Conservation (phyloP, 2,888 invertebrate genomes). For the Leptinotarsa tumamoca region DNA sequence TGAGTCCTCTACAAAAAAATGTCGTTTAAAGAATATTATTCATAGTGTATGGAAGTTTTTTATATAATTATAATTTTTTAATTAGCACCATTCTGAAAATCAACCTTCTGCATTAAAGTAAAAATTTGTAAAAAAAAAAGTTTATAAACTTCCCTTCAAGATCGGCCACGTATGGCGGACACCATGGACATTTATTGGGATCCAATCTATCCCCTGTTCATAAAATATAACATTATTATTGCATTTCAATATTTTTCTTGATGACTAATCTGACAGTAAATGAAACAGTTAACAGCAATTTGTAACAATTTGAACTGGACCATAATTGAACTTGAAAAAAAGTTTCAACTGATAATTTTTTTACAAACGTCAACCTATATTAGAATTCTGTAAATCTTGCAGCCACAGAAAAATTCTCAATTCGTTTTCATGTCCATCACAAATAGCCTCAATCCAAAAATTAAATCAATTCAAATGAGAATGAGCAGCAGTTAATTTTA, state of each 20-base stretch:
- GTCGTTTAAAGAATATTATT: too few relatives aligned
- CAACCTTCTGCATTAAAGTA: slow-evolving; percentile 35
- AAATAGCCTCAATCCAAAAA: too few relatives aligned
- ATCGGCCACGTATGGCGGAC: slow-evolving; percentile 41
- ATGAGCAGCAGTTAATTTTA: neutral
- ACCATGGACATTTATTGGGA: slow-evolving; percentile 43
- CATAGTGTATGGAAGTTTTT: too few relatives aligned
- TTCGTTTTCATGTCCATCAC: too few relatives aligned
- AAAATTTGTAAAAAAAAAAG: slow-evolving; percentile 24
- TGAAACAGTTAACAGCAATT: neutral
- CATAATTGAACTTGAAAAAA: neutral
- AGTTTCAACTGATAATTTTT: too few relatives aligned
- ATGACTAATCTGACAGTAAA: slow-evolving; percentile 14
- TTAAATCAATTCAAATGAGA: neutral
- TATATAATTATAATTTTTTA: too few relatives aligned
- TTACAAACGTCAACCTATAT: too few relatives aligned
- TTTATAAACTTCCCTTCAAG: slow-evolving; percentile 41
- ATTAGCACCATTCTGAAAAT: neutral
- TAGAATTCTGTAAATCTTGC: too few relatives aligned
- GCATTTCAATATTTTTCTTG: neutral
- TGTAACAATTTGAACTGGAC: slow-evolving; percentile 4
- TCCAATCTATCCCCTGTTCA: slow-evolving; percentile 41
- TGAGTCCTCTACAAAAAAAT: too few relatives aligned
- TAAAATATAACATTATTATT: slow-evolving; percentile 37
- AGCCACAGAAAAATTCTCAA: too few relatives aligned